Base-by-base conservation (phyloP, 2,113 vertebrate species). In the Cochlearius cochlearius region DNA sequence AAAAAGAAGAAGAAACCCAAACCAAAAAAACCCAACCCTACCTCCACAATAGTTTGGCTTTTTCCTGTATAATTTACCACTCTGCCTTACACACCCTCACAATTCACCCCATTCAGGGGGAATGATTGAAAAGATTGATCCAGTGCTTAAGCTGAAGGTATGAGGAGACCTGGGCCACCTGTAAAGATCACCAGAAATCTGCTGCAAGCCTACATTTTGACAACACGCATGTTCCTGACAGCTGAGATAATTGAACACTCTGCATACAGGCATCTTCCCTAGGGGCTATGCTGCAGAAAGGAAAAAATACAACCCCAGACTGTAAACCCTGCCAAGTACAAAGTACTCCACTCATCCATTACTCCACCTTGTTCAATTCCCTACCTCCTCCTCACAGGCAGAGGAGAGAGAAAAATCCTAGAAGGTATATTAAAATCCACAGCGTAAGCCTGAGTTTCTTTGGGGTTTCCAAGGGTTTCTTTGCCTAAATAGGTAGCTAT, bases 241-340 rank as follows among this genome's bases (percentile, higher is more conserved):
- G 89, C 77, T 84, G 36, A 67, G 91, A 67, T 96, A 96, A 94
- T 32, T 94, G 80, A 96, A 89, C 43, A 49, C 39, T 80, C 76
- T 91, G 68, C 86, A 78, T 85, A 92, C 52, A 91, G 87, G 72
- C 94, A 64, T 56, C 64, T 90, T 96, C 91, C 93, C 84, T 52
- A 87, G 86, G 76, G 91, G 27, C 11, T 87, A 71, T 30, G n/a
- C 76, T 81, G 72, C n/a, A 73, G 92, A 95, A 96, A 88, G 63
- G 76, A 95, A 94, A 94, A 95, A 95, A 91, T 63, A 77, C n/a
- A 87, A 47, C 60, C 84, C 77, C 66, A 85, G 80, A 92, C 84
- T 67, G 23, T 72, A 95, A 95, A 89, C 47, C 43, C 60, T 87
- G 93, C 77, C 84, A 95, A 91, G 47, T 60, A 87, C 69, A 91